Percentiles rank a stretch among this genome's conserved stretches.
Evolutionary conservation across 1,140 invertebrate species (phyloP).

Genomic region (Eupeodes corollae): DNA sequence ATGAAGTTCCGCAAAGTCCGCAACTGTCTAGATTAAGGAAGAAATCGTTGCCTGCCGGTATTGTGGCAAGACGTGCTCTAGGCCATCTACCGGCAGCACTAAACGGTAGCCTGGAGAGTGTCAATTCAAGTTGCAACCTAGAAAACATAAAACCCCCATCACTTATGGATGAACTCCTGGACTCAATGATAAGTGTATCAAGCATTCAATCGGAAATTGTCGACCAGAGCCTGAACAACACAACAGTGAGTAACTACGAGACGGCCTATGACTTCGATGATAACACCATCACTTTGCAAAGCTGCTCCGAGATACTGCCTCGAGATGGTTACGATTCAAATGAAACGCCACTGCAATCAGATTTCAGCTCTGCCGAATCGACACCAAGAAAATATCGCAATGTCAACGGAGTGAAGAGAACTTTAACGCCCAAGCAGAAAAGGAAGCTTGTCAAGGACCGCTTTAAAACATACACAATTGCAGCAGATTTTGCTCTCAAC

Average conservation of each 20-base stretch:
- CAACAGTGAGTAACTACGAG: slow-evolving; percentile 31
- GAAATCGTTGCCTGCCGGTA: slow-evolving; percentile 53
- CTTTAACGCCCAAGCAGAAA: slow-evolving; percentile 63
- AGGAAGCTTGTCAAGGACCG: slow-evolving; percentile 58
- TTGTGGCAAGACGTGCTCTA: slow-evolving; percentile 57
- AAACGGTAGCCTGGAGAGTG: slow-evolving; percentile 37
- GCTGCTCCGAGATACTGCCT: slow-evolving; percentile 30
- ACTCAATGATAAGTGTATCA: slow-evolving; percentile 73
- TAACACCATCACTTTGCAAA: slow-evolving; percentile 38
- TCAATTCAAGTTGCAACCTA: slow-evolving; percentile 47
- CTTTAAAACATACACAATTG: slow-evolving; percentile 68
- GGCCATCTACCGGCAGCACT: slow-evolving; percentile 26
- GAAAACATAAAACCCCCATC: slow-evolving; percentile 75
- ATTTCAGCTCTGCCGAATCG: slow-evolving; percentile 56
- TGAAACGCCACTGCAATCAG: slow-evolving; percentile 43
- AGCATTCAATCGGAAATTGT: slow-evolving; percentile 69
- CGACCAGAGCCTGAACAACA: slow-evolving; percentile 38
- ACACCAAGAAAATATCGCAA: slow-evolving; percentile 50
- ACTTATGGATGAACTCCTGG: slow-evolving; percentile 62
- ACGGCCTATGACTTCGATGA: slow-evolving; percentile 45
- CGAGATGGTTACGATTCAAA: slow-evolving; percentile 23
- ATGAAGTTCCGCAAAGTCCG: slow-evolving; percentile 23
- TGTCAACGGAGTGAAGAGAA: slow-evolving; percentile 28
- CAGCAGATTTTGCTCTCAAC: slow-evolving; percentile 38
- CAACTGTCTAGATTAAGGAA: slow-evolving; percentile 40